These are phyloP conservation scores for Cygnus buccinator DNA, from an alignment of 2,113 vertebrate species.

Conservation along the genomic window DNA sequence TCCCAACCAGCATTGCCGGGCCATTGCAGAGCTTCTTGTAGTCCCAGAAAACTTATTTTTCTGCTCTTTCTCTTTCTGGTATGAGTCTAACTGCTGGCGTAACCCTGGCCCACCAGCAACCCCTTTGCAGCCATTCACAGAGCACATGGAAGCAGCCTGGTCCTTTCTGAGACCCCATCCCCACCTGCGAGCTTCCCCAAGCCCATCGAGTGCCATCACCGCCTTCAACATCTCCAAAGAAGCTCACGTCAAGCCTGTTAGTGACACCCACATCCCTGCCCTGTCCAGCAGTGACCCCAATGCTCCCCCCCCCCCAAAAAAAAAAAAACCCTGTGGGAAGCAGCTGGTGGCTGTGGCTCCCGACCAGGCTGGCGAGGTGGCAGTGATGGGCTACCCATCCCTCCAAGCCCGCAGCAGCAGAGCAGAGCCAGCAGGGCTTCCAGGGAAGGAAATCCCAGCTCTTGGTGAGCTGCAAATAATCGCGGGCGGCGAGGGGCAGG, in stretches of 20 bases:
- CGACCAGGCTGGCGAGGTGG: not conserved
- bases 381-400: constrained; percentile 22
- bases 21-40: not conserved
- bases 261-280: fast-evolving
- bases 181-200: not conserved
- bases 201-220: fast-evolving
- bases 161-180: not conserved
- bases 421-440: constrained; percentile 1
- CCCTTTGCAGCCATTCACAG: not conserved
- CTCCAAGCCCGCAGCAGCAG: not conserved
- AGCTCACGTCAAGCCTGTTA: fast-evolving
- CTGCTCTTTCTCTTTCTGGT: not conserved
- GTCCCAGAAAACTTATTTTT: not conserved
- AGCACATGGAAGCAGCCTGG: not conserved
- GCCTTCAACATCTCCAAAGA: fast-evolving
- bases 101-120: not conserved
- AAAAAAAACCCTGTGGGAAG: not conserved
- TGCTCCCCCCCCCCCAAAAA: too few species aligned
- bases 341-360: not conserved
- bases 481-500: constrained; percentile 61
- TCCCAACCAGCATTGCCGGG: fast-evolving
- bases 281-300: not conserved
- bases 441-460: constrained; percentile 76
- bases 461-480: constrained; percentile 23
- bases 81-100: not conserved